Evolutionary conservation across 2,797 vertebrate genomes (phyloP).

Genomic region (Cryptoblepharus egeriae): DNA sequence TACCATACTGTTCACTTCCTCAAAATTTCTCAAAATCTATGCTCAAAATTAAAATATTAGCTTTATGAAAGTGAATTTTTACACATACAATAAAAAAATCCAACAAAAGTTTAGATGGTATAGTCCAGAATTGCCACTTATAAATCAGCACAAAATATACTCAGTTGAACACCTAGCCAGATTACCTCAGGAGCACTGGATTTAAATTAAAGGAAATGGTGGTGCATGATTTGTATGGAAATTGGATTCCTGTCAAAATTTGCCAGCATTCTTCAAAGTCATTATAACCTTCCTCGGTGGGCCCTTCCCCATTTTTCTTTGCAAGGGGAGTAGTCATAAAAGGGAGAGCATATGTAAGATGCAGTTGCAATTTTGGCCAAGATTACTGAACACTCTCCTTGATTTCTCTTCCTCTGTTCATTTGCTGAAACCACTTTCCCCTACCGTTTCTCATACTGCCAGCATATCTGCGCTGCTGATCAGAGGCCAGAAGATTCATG

Average conservation of each 20-base stretch:
- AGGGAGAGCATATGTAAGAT: neutral
- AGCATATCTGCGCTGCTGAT: constrained; percentile 9
- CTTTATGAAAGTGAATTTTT: no score
- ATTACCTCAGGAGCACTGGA: neutral
- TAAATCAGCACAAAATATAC: no score
- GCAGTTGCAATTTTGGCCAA: neutral
- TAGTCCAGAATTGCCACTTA: no score
- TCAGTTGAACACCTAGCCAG: no score
- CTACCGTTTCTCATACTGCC: neutral
- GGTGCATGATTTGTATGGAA: neutral
- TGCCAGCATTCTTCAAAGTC: neutral
- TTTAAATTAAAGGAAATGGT: neutral
- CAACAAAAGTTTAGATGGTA: no score
- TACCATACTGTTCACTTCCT: no score
- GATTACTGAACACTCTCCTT: neutral
- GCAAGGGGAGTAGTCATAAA: constrained; percentile 10
- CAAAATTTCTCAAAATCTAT: no score
- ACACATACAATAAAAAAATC: no score
- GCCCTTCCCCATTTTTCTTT: neutral
- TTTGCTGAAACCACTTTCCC: neutral
- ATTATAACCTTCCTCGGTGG: neutral
- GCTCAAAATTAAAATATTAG: no score
- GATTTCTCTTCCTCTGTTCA: neutral
- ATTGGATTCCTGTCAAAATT: neutral
- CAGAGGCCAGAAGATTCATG: neutral